Evolutionary conservation across 2,888 invertebrate species (phyloP).

Genomic region (Rutpela maculata): DNA sequence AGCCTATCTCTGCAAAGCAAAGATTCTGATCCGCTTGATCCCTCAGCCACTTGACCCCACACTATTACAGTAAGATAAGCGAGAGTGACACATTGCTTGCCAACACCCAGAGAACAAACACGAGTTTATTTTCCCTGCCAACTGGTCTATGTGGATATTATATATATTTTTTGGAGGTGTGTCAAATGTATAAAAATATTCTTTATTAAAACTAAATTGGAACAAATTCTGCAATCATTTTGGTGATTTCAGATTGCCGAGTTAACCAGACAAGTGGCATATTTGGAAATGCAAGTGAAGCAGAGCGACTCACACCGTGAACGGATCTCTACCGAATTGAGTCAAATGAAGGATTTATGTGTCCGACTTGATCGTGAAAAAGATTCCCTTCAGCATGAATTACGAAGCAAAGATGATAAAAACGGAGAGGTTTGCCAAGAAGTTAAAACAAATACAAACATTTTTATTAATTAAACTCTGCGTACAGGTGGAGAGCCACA

Average conservation of each 20-base stretch:
- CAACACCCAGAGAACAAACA: too few relatives aligned
- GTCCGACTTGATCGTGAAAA: constrained; percentile 82
- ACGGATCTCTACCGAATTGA: constrained; percentile 79
- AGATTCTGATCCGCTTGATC: too few relatives aligned
- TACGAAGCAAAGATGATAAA: constrained; percentile 73
- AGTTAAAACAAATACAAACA: not conserved
- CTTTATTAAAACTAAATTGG: too few relatives aligned
- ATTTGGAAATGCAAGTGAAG: constrained; percentile 80
- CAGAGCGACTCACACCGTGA: constrained; percentile 77
- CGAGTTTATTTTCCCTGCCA: too few relatives aligned
- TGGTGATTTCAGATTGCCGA: constrained; percentile 72
- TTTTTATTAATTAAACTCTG: not conserved
- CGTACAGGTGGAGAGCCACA: constrained; percentile 75
- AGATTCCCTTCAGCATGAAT: constrained; percentile 78
- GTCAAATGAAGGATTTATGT: constrained; percentile 78
- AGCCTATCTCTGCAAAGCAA: too few relatives aligned
- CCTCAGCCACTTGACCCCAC: too few relatives aligned
- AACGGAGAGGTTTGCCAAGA: constrained; percentile 71
- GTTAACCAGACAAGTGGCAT: constrained; percentile 76
- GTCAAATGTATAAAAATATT: too few relatives aligned
- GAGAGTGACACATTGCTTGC: too few relatives aligned
- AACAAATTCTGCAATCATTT: not conserved
- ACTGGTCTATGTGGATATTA: too few relatives aligned
- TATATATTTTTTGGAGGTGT: too few relatives aligned
- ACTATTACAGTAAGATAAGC: too few relatives aligned